Conservation (phyloP, 2,113 vertebrate species). For the Macquaria ambigua region DNA sequence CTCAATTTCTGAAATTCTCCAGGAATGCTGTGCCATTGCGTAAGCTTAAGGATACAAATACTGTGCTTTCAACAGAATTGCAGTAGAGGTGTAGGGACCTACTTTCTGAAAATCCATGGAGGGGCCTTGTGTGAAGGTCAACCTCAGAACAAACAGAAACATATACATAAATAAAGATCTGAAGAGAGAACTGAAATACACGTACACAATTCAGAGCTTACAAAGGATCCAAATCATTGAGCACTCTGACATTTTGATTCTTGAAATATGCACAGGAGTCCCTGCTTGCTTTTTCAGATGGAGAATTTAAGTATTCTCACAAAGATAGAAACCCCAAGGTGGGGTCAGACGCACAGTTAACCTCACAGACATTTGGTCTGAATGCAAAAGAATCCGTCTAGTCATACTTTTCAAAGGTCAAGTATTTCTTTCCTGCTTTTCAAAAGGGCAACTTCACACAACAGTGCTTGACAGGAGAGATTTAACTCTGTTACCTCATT, state of each 20-base stretch:
- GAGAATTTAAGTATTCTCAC: constrained; percentile 8
- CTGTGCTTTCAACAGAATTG: background rate
- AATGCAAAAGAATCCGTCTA: constrained; percentile 35
- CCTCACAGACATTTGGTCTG: constrained; percentile 25
- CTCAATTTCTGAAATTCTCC: background rate
- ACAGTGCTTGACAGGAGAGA: constrained; percentile 3
- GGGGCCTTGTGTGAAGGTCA: constrained; percentile 14
- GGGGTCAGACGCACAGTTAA: background rate
- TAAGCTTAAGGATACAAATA: background rate
- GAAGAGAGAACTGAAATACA: constrained; percentile 54
- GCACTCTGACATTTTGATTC: constrained; percentile 20
- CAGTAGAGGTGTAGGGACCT: background rate
- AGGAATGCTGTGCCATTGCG: background rate
- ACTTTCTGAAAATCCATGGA: background rate
- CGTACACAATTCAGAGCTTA: constrained; percentile 47
- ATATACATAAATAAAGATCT: constrained; percentile 49
- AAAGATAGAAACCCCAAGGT: background rate
- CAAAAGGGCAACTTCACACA: constrained; percentile 20
- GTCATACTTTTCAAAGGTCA: constrained; percentile 44
- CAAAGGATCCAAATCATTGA: constrained; percentile 9
- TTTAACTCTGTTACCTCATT: background rate
- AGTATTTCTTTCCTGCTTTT: constrained; percentile 18
- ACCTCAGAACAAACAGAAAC: constrained; percentile 27
- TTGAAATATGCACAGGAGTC: background rate
- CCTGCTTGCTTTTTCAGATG: background rate